Evolutionary conservation across 2,797 vertebrate genomes (phyloP).

Genomic region (Heliangelus exortis): DNA sequence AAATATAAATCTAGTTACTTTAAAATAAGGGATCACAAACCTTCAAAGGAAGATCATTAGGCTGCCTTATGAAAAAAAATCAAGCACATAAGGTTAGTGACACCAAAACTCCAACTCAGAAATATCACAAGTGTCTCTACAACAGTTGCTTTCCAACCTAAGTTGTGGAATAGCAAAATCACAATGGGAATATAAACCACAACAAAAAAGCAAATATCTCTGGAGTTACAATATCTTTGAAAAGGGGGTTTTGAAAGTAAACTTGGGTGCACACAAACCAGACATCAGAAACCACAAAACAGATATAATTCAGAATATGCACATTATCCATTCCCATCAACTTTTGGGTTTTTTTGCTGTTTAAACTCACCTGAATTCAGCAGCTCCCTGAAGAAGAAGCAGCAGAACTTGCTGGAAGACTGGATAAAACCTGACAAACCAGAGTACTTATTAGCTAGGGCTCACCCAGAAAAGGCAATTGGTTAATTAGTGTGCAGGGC

Average conservation of each 20-base stretch:
- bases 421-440: not conserved
- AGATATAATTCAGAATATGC: not conserved
- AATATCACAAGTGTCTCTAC: not conserved
- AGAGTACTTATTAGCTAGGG: not conserved
- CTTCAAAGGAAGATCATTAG: slow-evolving; percentile 58
- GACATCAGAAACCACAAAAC: not conserved
- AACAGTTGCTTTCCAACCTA: not conserved
- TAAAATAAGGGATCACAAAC: slow-evolving; percentile 21
- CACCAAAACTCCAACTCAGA: not conserved
- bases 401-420: not conserved
- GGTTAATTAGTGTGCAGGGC: not conserved
- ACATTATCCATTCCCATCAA: not conserved
- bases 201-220: not conserved
- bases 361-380: not conserved
- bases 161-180: not conserved
- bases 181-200: not conserved
- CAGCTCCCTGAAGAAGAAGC: not conserved
- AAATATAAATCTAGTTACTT: slow-evolving; percentile 57
- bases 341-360: not conserved
- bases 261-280: accelerated
- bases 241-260: not conserved
- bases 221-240: not conserved
- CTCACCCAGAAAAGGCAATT: not conserved
- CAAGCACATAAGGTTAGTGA: not conserved
- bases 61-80: slow-evolving; percentile 41